Conservation (phyloP, 2,113 vertebrate genomes). For the Poeciliopsis occidentalis region DNA sequence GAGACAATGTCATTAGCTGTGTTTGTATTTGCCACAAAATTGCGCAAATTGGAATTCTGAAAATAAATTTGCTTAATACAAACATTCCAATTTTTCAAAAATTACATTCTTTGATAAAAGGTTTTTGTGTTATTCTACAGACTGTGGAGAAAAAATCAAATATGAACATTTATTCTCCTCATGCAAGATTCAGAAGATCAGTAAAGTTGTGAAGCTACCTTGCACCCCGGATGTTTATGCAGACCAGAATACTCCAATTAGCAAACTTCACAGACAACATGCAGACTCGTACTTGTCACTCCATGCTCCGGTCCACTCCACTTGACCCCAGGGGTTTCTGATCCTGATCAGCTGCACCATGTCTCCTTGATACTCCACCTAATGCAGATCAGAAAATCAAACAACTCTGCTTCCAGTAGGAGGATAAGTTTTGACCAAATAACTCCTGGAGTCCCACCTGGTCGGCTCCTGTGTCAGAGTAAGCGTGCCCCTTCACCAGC, state of each 20-base stretch:
- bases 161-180: no score
- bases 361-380: conserved; percentile 52
- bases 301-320: conserved; percentile 91
- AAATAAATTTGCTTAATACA: no score
- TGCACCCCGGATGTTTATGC: no score
- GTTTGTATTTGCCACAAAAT: no score
- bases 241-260: neutral
- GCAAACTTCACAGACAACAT: neutral
- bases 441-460: conserved; percentile 77
- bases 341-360: conserved; percentile 57
- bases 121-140: no score
- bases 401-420: neutral
- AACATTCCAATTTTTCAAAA: no score
- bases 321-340: conserved; percentile 88
- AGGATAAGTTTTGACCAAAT: neutral
- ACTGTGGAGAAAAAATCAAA: no score
- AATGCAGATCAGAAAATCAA: conserved; percentile 11
- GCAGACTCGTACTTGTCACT: conserved; percentile 75
- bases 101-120: no score
- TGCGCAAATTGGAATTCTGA: no score
- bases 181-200: no score
- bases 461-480: conserved; percentile 85
- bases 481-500: conserved; percentile 87
- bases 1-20: neutral
- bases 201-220: no score